Conservation (phyloP, 2,797 vertebrate genomes). For the Aldrovandia affinis region DNA sequence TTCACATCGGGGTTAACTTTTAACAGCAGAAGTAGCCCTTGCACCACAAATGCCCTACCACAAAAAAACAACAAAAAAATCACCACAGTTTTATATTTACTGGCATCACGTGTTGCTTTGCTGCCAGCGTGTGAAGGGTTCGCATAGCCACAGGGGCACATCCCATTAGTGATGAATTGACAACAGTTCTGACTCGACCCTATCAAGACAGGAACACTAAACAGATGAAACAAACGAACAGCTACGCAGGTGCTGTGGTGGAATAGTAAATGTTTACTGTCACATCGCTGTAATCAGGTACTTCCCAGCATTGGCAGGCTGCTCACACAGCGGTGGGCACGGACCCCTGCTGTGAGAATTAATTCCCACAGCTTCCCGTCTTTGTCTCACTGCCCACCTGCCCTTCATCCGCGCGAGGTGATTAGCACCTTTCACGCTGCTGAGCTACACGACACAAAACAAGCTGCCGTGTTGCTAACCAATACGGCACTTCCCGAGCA, state of each 20-base stretch:
- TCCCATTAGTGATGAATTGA: neutral
- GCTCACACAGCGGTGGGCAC: neutral
- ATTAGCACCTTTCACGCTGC: constrained; percentile 14
- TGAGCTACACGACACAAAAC: neutral
- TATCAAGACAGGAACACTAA: neutral
- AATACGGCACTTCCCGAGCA: neutral
- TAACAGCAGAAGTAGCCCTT: neutral
- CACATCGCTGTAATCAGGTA: neutral
- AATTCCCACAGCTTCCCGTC: neutral
- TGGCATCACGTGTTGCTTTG: constrained; percentile 25
- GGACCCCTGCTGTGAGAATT: neutral
- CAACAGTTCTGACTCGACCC: neutral
- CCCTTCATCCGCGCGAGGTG: neutral
- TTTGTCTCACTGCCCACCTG: constrained; percentile 9
- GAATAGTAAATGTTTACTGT: constrained; percentile 10
- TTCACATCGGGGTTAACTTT: neutral
- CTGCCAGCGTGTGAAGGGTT: neutral
- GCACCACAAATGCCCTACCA: constrained; percentile 19
- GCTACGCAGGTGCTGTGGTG: neutral
- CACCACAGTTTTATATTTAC: neutral
- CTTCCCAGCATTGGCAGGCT: neutral
- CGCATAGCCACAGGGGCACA: neutral
- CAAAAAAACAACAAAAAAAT: neutral
- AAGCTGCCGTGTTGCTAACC: neutral
- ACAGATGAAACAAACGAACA: constrained; percentile 7